Evolutionary conservation across 2,888 invertebrate species (phyloP), one percentile per base, ranked within the genome.

Genomic region (Aproaerema taeniolella): DNA sequence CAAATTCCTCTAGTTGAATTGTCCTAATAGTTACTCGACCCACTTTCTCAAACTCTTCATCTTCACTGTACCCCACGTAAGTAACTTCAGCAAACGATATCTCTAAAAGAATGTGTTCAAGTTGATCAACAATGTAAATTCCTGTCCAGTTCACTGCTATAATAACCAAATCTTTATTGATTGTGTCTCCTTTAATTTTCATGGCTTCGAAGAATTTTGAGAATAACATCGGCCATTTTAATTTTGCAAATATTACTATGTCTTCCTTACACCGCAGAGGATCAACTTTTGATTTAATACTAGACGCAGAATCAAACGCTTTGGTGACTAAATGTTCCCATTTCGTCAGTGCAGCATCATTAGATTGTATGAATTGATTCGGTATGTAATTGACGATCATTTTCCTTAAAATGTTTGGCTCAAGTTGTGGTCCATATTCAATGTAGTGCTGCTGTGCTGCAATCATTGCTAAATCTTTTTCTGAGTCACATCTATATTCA

Each of bases 61-160:
- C 83, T 41, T 82, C 78, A 33, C 88, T 86, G 57, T 89, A 91
- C 24, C 89, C 88, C 35, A 96, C 93, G 38, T 92, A 91, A 0
- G 92, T 91, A 12, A 98, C 91, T 86, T 98, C 97, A 3, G 95
- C 91, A 77, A 93, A 98, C 5, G 93, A 91, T 53, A 93, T 83
- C 85, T 98, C 97, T 26, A 96, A 83, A 31, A 98, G 87, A 49
- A 98, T 94, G 69, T 95, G 94, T 72, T 98, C 97, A 55, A 94
- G 91, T 71, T 97, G 95, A 74, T 97, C 97, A 0, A 97, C 94
- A 39, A 98, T 92, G 62, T 94, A 97, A 38, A 98, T 91, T 1
- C 98, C 98, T 0, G 94, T 95, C 91, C 96, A 96, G 76, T 98
- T 98, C 2, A 98, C 91, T 2, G 97, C 98, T 47, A 98, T 92